Base-by-base conservation (phyloP, 2,888 invertebrate genomes). In the Eupithecia insigniata region DNA sequence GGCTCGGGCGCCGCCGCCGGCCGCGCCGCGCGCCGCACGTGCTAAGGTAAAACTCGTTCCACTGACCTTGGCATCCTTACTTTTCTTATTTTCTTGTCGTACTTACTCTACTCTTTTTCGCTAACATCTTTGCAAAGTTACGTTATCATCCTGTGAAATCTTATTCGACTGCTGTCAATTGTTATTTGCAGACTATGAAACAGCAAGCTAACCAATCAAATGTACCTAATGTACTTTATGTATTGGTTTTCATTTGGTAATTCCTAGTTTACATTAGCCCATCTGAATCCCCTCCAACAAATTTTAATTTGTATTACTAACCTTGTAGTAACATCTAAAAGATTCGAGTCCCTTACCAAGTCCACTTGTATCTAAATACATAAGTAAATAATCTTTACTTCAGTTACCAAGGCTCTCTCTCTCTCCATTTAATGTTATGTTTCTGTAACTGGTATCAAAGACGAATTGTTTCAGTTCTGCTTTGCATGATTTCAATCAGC, bases 41-140 rank as follows among this genome's bases (percentile, higher is more conserved):
- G 91, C 86, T 92, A 85, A 92, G 92, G 92, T 92, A 90, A 85
- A 83, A 80, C 82, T 75, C 79, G 78, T 81, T 82, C 78, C 78
- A 76, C 83, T 85, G 85, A 86, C 87, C 88, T 89, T 87, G 82
- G 79, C 82, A 81, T 82, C 86, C 86, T 85, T 79, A 80, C 82
- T 80, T 82, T 80, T 81, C 82, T 83, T 78, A 78, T 77, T 76
- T 76, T 70, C 75, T 75, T 73, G 76, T 74, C 75, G n/a, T n/a
- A n/a, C n/a, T n/a, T n/a, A n/a, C n/a, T n/a, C n/a, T n/a, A n/a
- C n/a, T n/a, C n/a, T n/a, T n/a, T n/a, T n/a, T 73, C 68, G 77
- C 74, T 71, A 74, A 70, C 75, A 73, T 62, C 76, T 76, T 76
- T 67, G 74, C 74, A 76, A 73, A 79, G 22, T 55, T 12, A 55